Percentiles rank a stretch among this genome's conserved stretches.
phyloP scores from a whole-genome alignment of 2,888 invertebrate species.

The Eulithis prunata region DNA sequence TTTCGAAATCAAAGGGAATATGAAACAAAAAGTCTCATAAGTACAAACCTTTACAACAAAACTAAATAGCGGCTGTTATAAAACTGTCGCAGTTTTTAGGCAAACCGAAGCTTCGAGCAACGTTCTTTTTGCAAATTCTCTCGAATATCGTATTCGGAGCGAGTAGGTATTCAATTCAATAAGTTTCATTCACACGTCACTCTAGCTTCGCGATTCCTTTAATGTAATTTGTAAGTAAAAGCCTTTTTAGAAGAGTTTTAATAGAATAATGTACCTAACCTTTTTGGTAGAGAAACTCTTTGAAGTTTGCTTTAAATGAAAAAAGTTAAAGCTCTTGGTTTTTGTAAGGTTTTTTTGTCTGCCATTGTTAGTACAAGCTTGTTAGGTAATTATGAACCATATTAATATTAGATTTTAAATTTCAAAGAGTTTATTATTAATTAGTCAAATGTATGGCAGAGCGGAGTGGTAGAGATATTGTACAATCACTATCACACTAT shows the following conservation, averaged over 20 bases:
- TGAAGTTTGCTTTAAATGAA: slow-evolving; percentile 1
- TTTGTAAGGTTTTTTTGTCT: not conserved
- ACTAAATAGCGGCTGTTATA: not conserved
- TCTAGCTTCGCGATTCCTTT: slow-evolving; percentile 27
- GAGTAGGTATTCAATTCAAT: slow-evolving; percentile 39
- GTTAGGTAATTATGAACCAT: not conserved
- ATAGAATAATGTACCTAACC: slow-evolving; percentile 4
- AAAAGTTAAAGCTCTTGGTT: slow-evolving; percentile 5
- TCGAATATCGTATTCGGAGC: slow-evolving; percentile 24
- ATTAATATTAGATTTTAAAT: not conserved
- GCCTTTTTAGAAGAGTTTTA: slow-evolving; percentile 18
- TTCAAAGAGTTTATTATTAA: too few species aligned
- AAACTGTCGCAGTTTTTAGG: not conserved
- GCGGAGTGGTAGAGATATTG: too few species aligned
- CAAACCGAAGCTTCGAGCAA: slow-evolving; percentile 4
- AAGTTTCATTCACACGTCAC: slow-evolving; percentile 38
- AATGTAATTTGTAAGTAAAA: slow-evolving; percentile 27
- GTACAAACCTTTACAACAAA: too few species aligned
- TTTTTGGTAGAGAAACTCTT: slow-evolving; percentile 9
- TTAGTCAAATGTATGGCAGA: too few species aligned
- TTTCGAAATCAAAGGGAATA: too few species aligned
- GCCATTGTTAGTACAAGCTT: not conserved
- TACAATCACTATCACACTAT: too few species aligned
- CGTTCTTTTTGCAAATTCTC: slow-evolving; percentile 18
- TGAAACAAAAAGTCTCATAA: too few species aligned